Conservation (phyloP, 2,113 vertebrate genomes). For the Cyanocitta stelleri region DNA sequence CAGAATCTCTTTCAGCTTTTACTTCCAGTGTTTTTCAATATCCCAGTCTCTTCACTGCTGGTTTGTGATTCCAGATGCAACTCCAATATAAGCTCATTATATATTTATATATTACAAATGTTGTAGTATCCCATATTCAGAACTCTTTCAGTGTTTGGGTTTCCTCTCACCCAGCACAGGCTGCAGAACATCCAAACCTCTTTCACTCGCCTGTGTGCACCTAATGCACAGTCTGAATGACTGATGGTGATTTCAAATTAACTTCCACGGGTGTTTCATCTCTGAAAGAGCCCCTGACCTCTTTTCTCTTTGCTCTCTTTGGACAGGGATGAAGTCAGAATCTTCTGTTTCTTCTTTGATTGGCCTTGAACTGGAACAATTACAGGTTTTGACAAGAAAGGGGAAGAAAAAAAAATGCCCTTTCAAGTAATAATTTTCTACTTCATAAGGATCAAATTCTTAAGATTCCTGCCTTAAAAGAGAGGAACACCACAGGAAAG, state of each 20-base stretch:
- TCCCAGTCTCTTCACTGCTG: no score
- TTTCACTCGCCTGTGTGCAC: neutral
- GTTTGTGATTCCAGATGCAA: neutral
- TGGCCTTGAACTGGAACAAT: neutral
- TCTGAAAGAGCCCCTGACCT: neutral
- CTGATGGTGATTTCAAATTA: neutral
- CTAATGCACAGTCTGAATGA: neutral
- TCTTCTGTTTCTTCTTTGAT: neutral
- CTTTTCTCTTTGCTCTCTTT: neutral
- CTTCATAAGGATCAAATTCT: constrained; percentile 11
- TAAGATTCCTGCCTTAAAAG: neutral
- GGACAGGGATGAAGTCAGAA: neutral
- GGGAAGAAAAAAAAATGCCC: neutral
- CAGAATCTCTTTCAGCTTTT: neutral
- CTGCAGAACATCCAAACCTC: neutral
- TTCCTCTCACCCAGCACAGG: neutral
- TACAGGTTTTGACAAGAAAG: constrained; percentile 18
- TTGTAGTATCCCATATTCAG: fast-evolving
- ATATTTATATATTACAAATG: no score
- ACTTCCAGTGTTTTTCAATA: neutral
- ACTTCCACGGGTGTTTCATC: neutral
- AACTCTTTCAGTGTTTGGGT: neutral
- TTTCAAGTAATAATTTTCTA: constrained; percentile 33
- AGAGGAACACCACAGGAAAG: constrained; percentile 3
- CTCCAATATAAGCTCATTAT: fast-evolving